Evolutionary conservation across 1,140 invertebrate species (phyloP), one percentile per base, ranked within the genome.

Genomic region (Goniozus legneri): DNA sequence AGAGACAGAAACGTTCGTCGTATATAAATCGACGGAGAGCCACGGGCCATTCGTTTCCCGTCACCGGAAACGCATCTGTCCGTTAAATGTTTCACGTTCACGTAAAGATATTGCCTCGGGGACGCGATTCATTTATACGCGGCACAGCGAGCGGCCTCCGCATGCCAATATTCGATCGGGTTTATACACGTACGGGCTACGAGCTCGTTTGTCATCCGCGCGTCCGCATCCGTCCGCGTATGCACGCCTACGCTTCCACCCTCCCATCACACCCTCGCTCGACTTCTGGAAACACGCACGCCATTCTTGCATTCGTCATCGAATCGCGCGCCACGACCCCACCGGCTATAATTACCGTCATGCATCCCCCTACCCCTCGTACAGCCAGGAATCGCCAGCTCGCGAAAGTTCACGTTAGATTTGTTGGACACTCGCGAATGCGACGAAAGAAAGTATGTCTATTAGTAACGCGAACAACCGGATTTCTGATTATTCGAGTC

Each of bases 61-160:
- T 69, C 67, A 55, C 51, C 66, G 56, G 57, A 63, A 70, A 69
- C 65, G 61, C 57, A 68, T 71, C 62, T 63, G 57, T 71, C 65
- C 64, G 72, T 71, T 72, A 73, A n/a, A 73, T 69, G 62, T 69
- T 71, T 69, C 63, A 58, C 68, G 66, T 69, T 65, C 66, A 56
- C 56, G 52, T 60, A 68, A n/a, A 65, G 62, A 71, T 69, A 67
- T 57, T 54, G 50, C 60, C 60, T 60, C 38, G 52, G 67, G 61
- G 67, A 69, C 61, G 43, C 63, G 62, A 69, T 73, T 72, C 69
- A 73, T 74, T 72, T 71, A 71, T 74, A 71, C 64, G 51, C 31
- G 37, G n/a, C 24, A 48, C 20, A 13, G 59, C 48, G 60, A 37
- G 54, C 58, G 54, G 51, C 58, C 50, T 50, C 40, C 50, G 54